A percentile compares a stretch with the other conserved stretches of the same genome.
These are phyloP conservation scores for Anser cygnoides DNA, from an alignment of 2,113 vertebrate genomes.

Conservation along the genomic window DNA sequence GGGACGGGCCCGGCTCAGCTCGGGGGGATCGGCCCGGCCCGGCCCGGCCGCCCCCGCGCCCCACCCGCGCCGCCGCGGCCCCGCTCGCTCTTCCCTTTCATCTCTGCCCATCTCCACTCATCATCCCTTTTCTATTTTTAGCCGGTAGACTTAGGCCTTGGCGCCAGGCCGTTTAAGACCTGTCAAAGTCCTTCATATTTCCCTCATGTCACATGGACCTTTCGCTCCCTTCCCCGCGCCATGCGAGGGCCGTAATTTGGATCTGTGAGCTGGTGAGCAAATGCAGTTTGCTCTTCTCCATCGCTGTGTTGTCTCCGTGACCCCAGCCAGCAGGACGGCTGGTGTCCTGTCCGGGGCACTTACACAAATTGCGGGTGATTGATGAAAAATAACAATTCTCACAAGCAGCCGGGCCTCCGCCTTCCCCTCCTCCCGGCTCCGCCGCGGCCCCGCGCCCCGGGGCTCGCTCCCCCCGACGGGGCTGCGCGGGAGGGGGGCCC, in stretches of 20 bases:
- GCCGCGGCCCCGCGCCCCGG: conserved; percentile 14
- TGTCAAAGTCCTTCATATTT: conserved; percentile 97
- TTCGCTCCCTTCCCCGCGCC: conserved; percentile 78
- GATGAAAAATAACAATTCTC: conserved; percentile 85
- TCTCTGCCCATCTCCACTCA: conserved; percentile 84
- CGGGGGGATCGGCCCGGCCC: background rate
- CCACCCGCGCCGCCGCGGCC: background rate
- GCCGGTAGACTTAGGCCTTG: conserved; percentile 88
- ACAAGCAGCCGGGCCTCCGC: conserved; percentile 70
- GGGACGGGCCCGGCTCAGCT: no score
- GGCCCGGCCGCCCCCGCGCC: background rate
- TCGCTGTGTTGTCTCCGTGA: conserved; percentile 77
- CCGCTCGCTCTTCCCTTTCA: conserved; percentile 78
- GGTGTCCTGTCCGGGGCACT: conserved; percentile 81
- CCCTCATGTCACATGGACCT: conserved; percentile 90
- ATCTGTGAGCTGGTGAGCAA: conserved; percentile 71
- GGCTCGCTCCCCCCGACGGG: background rate
- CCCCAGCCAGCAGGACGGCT: conserved; percentile 81
- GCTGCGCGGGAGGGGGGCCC: background rate
- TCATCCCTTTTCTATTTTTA: conserved; percentile 92
- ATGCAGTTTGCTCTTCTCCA: conserved; percentile 79
- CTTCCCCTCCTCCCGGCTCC: conserved; percentile 62
- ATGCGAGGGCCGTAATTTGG: conserved; percentile 64
- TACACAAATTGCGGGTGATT: conserved; percentile 85
- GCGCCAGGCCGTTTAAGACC: conserved; percentile 97